These are phyloP conservation scores for Jacana jacana DNA, from an alignment of 2,113 vertebrate genomes.

Conservation along the genomic window DNA sequence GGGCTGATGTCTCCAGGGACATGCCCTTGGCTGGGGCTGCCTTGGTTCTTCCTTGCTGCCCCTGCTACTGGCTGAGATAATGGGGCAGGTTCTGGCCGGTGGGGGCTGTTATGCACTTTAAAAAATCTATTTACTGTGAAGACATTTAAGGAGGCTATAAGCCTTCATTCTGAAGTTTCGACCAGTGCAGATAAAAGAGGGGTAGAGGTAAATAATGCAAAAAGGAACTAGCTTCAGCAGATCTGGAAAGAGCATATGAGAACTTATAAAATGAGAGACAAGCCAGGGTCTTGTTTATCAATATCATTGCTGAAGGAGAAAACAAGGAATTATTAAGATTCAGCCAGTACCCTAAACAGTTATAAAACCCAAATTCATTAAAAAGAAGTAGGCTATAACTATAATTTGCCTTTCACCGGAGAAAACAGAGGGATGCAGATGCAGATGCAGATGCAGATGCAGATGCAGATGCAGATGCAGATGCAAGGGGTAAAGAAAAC, in stretches of 20 bases:
- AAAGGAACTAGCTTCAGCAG: background rate
- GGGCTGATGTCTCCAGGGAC: accelerated
- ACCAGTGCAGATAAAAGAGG: background rate
- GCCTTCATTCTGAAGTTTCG: background rate
- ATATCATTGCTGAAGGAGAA: background rate
- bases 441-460: background rate
- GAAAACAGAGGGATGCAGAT: no score
- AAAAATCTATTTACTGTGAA: background rate
- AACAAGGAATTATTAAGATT: background rate
- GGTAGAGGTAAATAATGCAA: background rate
- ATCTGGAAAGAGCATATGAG: background rate
- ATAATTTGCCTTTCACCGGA: background rate
- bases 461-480: background rate
- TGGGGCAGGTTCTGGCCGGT: background rate
- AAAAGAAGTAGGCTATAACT: background rate
- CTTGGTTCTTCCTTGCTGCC: background rate
- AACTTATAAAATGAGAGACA: background rate
- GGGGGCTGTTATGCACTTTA: background rate
- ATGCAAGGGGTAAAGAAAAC: background rate
- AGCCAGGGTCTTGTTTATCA: background rate
- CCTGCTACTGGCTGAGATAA: background rate
- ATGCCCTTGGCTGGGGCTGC: accelerated
- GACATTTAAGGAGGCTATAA: background rate
- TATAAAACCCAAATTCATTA: background rate
- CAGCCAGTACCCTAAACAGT: background rate